phyloP scores from a whole-genome alignment of 1,140 invertebrate species.

The Chironomus tepperi region DNA sequence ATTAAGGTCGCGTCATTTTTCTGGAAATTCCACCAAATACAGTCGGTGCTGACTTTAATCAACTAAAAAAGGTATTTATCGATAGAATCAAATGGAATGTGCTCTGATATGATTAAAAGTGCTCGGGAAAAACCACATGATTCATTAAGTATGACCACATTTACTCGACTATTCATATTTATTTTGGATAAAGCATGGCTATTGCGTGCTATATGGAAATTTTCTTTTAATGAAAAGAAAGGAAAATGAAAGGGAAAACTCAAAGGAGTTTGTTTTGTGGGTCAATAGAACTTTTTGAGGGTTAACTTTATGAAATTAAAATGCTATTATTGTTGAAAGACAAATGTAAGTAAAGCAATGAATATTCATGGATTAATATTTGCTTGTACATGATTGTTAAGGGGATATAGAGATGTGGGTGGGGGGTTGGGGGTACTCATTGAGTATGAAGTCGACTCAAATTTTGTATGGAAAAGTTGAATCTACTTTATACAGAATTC shows the following conservation, averaged over 20 bases:
- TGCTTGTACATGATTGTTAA: no score
- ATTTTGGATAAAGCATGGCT: not conserved
- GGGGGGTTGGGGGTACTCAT: no score
- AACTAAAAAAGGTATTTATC: no score
- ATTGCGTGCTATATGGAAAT: not conserved
- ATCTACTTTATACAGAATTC: no score
- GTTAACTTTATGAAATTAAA: not conserved
- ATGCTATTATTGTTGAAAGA: no score
- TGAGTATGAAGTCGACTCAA: no score
- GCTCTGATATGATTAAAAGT: not conserved
- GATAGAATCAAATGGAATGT: no score
- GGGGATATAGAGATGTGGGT: no score
- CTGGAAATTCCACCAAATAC: not conserved
- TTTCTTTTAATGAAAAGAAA: not conserved
- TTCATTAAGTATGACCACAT: not conserved
- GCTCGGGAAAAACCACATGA: not conserved
- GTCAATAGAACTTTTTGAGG: constrained; percentile 1
- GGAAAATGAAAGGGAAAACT: no score
- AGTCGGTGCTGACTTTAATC: not conserved
- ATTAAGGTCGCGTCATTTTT: constrained; percentile 12
- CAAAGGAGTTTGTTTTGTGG: not conserved
- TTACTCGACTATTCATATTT: not conserved
- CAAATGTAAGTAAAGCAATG: no score
- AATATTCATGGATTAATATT: no score
- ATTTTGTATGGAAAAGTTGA: no score